Percentiles rank a stretch among this genome's conserved stretches.
Conservation (phyloP, 92 coral and sea anemone species). For the Desmophyllum pertusum region DNA sequence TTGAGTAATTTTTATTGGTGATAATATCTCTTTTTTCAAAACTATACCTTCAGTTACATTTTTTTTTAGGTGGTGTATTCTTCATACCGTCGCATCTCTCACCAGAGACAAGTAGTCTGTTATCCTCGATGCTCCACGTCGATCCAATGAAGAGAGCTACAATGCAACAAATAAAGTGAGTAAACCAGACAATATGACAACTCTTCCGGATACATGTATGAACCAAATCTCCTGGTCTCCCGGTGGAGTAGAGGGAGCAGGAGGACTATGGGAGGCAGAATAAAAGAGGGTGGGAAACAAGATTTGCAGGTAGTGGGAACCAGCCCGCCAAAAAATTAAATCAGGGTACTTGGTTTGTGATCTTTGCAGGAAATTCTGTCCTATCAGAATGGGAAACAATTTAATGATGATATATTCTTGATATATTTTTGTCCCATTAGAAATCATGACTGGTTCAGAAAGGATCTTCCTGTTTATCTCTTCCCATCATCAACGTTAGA, state of each 20-base stretch:
- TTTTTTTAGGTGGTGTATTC: conserved; percentile 83
- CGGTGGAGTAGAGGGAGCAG: too few species aligned
- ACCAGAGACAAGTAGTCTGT: conserved; percentile 67
- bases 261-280: too few species aligned
- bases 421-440: conserved; percentile 53
- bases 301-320: too few species aligned
- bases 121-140: conserved; percentile 81
- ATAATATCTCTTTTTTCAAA: not conserved
- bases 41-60: not conserved
- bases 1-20: not conserved
- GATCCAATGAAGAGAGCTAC: conserved; percentile 98
- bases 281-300: too few species aligned
- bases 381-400: too few species aligned
- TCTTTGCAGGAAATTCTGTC: too few species aligned
- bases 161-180: conserved; percentile 88
- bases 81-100: conserved; percentile 88
- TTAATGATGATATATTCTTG: too few species aligned
- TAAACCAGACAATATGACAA: too few species aligned
- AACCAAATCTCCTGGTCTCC: too few species aligned
- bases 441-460: conserved; percentile 90
- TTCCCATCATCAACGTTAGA: conserved; percentile 68
- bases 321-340: too few species aligned
- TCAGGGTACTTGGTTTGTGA: too few species aligned
- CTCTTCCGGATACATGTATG: too few species aligned
- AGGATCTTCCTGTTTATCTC: conserved; percentile 78